A percentile compares a stretch with the other conserved stretches of the same genome.
Evolutionary conservation across 2,888 invertebrate genomes (phyloP).

Genomic region (Tipula lateralis): DNA sequence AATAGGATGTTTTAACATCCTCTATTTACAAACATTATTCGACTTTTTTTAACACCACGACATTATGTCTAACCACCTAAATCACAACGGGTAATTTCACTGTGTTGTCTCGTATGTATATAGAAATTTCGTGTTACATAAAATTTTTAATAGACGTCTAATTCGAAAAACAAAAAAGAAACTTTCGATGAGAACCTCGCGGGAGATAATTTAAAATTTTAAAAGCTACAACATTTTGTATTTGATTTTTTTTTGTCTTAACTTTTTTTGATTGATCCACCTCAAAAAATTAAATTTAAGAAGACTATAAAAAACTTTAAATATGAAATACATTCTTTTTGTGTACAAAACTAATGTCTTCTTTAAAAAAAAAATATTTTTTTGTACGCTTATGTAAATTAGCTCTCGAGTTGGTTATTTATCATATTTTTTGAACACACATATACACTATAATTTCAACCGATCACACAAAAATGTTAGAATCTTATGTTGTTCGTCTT

Average conservation of each 20-base stretch:
- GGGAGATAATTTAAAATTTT: conserved; percentile 24
- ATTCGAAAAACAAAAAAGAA: background rate
- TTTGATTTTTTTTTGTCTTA: background rate
- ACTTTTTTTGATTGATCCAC: conserved; percentile 24
- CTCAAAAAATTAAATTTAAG: background rate
- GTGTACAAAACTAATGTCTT: conserved; percentile 9
- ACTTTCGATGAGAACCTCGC: conserved; percentile 24
- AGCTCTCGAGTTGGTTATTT: background rate
- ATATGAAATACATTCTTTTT: background rate
- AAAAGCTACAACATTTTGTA: conserved; percentile 16
- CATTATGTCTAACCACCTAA: background rate
- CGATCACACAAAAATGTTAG: background rate
- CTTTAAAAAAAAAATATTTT: background rate
- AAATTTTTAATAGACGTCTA: background rate
- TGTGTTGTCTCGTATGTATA: background rate
- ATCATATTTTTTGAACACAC: background rate
- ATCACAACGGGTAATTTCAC: conserved; percentile 7
- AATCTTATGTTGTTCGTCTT: background rate
- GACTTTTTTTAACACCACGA: too few relatives aligned
- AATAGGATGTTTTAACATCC: too few relatives aligned
- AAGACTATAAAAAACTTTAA: background rate
- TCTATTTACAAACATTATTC: too few relatives aligned
- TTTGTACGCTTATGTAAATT: conserved; percentile 8
- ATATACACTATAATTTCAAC: background rate
- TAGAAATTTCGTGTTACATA: background rate